These are phyloP conservation scores for Ditylenchus dipsaci DNA, from an alignment of 1,140 invertebrate genomes.

Conservation along the genomic window DNA sequence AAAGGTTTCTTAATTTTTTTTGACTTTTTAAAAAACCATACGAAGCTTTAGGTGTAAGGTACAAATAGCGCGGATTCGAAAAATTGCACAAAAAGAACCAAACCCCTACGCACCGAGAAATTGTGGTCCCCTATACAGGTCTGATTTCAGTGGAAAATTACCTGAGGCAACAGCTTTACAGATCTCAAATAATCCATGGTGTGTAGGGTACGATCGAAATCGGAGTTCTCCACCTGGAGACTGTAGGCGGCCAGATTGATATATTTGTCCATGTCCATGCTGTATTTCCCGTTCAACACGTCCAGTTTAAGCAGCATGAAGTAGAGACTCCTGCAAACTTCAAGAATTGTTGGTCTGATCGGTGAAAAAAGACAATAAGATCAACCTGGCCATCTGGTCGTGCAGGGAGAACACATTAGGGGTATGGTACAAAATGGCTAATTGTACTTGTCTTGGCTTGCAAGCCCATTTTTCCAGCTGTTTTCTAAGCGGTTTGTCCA, in stretches of 20 bases:
- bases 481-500: slow-evolving; percentile 45
- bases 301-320: slow-evolving; percentile 46
- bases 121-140: not conserved
- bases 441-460: slow-evolving; percentile 46
- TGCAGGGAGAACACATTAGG: slow-evolving; percentile 45
- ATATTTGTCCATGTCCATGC: slow-evolving; percentile 23
- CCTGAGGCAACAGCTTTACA: slow-evolving; percentile 40
- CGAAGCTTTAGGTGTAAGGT: too few species aligned
- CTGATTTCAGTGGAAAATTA: too few species aligned
- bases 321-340: slow-evolving; percentile 37
- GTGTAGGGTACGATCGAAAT: slow-evolving; percentile 41
- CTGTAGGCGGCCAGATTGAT: slow-evolving; percentile 42
- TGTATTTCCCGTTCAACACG: slow-evolving; percentile 37
- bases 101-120: not conserved
- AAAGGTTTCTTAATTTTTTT: too few species aligned
- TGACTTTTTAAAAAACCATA: too few species aligned
- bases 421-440: slow-evolving; percentile 51
- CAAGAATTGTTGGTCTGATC: not conserved
- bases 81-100: not conserved
- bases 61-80: too few species aligned
- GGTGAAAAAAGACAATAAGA: not conserved
- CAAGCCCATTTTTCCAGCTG: slow-evolving; percentile 52
- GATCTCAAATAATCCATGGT: slow-evolving; percentile 44
- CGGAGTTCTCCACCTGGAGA: slow-evolving; percentile 46
- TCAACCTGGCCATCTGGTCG: slow-evolving; percentile 23